A percentile compares a stretch with the other conserved stretches of the same genome.
Conservation (phyloP, 2,888 invertebrate genomes). For the Agriopis aurantiaria region DNA sequence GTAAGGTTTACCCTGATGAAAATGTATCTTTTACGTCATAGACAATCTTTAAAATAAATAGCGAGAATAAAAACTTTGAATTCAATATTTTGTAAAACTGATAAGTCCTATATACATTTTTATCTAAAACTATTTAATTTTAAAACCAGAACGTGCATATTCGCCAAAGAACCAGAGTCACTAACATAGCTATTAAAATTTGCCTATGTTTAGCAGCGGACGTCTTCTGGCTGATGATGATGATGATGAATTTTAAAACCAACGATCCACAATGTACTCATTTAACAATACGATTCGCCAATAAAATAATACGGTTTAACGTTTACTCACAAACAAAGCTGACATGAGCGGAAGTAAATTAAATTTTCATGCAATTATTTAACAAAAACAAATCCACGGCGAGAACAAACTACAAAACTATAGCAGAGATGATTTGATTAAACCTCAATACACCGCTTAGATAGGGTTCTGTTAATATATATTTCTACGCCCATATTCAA, state of each 20-base stretch:
- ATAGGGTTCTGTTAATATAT: not conserved
- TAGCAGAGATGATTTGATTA: not conserved
- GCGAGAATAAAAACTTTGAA: too few species aligned
- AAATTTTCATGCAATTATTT: constrained; percentile 41
- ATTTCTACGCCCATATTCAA: not conserved
- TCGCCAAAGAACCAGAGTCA: too few species aligned
- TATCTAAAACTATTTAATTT: constrained; percentile 1
- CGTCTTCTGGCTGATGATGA: too few species aligned
- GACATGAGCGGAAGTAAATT: constrained; percentile 22
- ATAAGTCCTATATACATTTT: not conserved
- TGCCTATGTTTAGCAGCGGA: too few species aligned
- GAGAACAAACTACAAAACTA: not conserved
- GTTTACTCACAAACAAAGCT: constrained; percentile 23
- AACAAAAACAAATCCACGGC: constrained; percentile 25
- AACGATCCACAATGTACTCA: not conserved
- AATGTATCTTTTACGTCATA: too few species aligned
- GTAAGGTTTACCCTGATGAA: not conserved
- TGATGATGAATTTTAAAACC: not conserved
- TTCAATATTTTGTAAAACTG: too few species aligned
- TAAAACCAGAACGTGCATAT: not conserved
- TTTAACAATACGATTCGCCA: not conserved
- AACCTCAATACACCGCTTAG: not conserved
- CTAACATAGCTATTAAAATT: too few species aligned
- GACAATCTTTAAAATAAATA: too few species aligned
- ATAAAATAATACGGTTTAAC: constrained; percentile 12